phyloP scores from a whole-genome alignment of 2,113 vertebrate species.

The Amblyopsis rosae region DNA sequence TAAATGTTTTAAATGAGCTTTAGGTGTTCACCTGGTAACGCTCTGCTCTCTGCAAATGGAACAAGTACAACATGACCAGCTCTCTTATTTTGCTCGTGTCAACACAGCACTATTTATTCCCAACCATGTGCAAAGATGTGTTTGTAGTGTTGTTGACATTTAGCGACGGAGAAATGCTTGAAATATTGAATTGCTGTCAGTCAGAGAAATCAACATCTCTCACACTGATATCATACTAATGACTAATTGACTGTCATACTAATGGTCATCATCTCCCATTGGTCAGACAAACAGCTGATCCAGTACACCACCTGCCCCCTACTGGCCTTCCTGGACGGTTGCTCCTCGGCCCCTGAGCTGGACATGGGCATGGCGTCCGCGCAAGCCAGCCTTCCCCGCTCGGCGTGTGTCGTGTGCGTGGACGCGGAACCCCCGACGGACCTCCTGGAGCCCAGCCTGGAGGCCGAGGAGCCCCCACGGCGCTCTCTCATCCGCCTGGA shows the following conservation, averaged over 20 bases:
- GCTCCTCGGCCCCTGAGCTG: constrained; percentile 51
- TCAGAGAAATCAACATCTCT: not conserved
- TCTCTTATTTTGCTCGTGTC: no score
- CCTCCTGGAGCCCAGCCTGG: constrained; percentile 79
- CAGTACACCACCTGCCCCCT: constrained; percentile 92
- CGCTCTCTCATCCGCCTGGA: constrained; percentile 91
- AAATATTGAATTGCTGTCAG: no score
- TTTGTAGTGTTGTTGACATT: no score
- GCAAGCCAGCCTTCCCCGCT: not conserved
- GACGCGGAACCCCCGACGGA: constrained; percentile 72
- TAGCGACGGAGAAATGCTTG: no score
- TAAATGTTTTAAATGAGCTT: not conserved
- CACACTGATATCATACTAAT: no score
- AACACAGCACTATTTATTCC: no score
- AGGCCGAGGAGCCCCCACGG: constrained; percentile 65
- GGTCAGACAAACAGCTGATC: constrained; percentile 89
- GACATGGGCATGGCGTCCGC: constrained; percentile 22
- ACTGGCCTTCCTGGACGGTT: constrained; percentile 89
- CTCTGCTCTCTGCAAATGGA: no score
- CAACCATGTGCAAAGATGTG: no score
- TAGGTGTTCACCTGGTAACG: no score
- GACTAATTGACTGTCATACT: no score
- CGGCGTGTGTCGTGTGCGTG: not conserved
- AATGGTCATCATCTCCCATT: not conserved
- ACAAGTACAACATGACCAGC: no score